A percentile compares a stretch with the other conserved stretches of the same genome.
These are phyloP conservation scores for Acleris emargana DNA, from an alignment of 2,888 invertebrate genomes.

Conservation along the genomic window DNA sequence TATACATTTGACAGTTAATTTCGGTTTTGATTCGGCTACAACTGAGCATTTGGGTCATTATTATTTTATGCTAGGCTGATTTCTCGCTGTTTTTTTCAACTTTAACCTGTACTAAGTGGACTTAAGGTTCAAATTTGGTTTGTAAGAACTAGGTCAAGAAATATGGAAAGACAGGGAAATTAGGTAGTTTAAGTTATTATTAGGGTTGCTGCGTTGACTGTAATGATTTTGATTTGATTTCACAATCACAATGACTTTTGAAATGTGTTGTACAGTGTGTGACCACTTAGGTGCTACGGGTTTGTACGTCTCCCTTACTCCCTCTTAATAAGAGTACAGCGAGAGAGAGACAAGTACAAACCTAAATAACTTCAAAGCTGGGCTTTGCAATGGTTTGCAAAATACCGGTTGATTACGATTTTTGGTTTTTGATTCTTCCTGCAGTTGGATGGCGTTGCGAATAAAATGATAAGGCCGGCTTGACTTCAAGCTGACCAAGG, in stretches of 20 bases:
- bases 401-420: too few species aligned
- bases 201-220: conserved; percentile 7
- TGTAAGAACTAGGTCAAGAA: neutral
- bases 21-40: conserved; percentile 39
- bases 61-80: conserved; percentile 28
- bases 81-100: neutral
- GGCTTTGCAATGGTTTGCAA: too few species aligned
- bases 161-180: conserved; percentile 24
- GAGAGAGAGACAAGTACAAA: too few species aligned
- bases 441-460: too few species aligned
- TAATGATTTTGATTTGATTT: neutral
- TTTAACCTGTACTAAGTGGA: neutral
- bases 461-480: too few species aligned
- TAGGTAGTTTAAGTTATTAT: conserved; percentile 25
- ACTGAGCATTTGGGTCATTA: conserved; percentile 29
- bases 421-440: too few species aligned
- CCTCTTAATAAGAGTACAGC: too few species aligned
- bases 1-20: conserved; percentile 42
- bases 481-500: too few species aligned
- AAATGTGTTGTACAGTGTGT: too few species aligned
- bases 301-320: too few species aligned
- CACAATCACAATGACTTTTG: neutral
- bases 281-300: too few species aligned
- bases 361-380: too few species aligned
- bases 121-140: neutral